phyloP scores from a whole-genome alignment of 2,113 vertebrate genomes.

The Natator depressus region DNA sequence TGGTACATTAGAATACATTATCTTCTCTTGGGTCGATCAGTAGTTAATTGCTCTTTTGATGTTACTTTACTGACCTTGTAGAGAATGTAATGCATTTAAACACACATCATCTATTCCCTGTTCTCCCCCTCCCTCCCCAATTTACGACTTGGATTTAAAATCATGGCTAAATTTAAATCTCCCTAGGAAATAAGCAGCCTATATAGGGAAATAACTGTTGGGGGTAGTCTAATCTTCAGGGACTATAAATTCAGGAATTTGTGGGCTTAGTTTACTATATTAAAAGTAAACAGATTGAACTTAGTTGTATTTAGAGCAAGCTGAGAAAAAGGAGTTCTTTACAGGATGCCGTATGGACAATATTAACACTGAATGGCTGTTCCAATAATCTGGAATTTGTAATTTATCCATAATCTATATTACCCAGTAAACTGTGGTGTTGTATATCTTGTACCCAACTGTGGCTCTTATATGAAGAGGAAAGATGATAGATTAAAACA shows the following conservation, averaged over 20 bases:
- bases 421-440: neutral
- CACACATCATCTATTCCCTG: neutral
- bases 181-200: neutral
- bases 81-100: neutral
- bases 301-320: neutral
- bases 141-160: conserved; percentile 10
- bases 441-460: fast-evolving
- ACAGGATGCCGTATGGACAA: neutral
- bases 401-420: neutral
- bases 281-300: neutral
- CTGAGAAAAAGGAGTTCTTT: neutral
- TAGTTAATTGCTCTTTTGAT: conserved; percentile 6
- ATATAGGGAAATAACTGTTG: neutral
- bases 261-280: neutral
- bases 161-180: neutral
- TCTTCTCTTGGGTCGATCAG: neutral
- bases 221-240: neutral
- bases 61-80: neutral
- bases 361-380: neutral
- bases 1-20: neutral
- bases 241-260: neutral
- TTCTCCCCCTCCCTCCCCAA: neutral
- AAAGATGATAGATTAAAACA: neutral
- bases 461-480: neutral
- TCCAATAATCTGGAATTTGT: neutral